These are phyloP conservation scores for Perca flavescens DNA, from an alignment of 2,113 vertebrate genomes.

Conservation along the genomic window DNA sequence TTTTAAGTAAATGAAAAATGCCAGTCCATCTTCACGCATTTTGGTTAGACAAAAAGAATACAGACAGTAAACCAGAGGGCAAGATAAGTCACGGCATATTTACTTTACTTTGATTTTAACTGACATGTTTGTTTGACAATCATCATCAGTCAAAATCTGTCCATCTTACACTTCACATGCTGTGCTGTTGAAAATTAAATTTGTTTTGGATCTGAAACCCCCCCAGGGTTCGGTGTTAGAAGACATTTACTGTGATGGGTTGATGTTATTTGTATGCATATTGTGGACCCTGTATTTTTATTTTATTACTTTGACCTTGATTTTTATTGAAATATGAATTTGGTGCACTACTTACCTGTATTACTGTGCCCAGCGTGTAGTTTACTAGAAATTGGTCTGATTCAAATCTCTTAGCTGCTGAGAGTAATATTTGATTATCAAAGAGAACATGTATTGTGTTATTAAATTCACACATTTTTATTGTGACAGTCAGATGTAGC, in stretches of 20 bases:
- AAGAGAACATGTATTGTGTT: background rate
- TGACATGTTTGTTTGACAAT: slow-evolving; percentile 17
- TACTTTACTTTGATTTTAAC: slow-evolving; percentile 10
- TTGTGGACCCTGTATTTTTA: slow-evolving; percentile 19
- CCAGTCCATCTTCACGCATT: background rate
- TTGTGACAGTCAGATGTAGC: background rate
- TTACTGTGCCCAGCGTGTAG: background rate
- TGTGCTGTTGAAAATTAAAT: slow-evolving; percentile 13
- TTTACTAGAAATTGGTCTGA: background rate
- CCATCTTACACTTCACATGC: slow-evolving; percentile 3
- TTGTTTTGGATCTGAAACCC: background rate
- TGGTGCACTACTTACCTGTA: background rate
- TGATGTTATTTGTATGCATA: slow-evolving; percentile 38
- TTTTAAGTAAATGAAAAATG: background rate
- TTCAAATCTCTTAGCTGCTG: background rate
- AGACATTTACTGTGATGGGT: slow-evolving; percentile 30
- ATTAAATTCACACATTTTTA: background rate
- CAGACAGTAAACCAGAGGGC: background rate
- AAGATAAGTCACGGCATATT: slow-evolving; percentile 1
- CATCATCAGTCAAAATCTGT: slow-evolving; percentile 45
- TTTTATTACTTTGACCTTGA: slow-evolving; percentile 48
- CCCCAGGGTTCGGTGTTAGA: background rate
- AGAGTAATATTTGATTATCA: background rate
- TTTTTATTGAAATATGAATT: slow-evolving; percentile 31
- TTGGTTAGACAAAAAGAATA: background rate